Percentiles rank a stretch among this genome's conserved stretches.
Evolutionary conservation across 2,797 vertebrate genomes (phyloP).

Genomic region (Tokudaia muenninki): DNA sequence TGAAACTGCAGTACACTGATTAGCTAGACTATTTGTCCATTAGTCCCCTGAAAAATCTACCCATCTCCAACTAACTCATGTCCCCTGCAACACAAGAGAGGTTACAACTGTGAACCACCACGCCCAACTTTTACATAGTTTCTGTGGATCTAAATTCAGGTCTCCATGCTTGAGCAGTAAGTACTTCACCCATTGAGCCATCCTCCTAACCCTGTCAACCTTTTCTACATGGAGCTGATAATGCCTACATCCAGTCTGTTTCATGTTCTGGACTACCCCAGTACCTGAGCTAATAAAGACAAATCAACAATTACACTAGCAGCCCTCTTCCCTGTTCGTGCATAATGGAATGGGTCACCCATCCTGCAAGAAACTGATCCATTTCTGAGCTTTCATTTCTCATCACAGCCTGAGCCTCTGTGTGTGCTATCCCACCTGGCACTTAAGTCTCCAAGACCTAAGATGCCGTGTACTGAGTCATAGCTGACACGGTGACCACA

Average conservation of each 20-base stretch:
- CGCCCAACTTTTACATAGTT: background rate
- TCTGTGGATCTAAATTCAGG: background rate
- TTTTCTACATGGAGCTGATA: background rate
- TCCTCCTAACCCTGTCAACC: background rate
- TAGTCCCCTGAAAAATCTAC: background rate
- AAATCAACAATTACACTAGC: background rate
- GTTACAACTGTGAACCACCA: background rate
- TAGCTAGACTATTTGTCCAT: background rate
- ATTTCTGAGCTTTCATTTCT: background rate
- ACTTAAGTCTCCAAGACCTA: background rate
- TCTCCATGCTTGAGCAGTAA: too few relatives aligned
- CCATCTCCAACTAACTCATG: background rate
- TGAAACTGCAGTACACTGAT: background rate
- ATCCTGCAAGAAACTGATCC: background rate
- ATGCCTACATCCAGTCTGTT: background rate
- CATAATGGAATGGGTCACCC: too few relatives aligned
- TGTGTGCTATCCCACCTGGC: background rate
- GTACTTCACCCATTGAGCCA: too few relatives aligned
- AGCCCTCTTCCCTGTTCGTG: background rate
- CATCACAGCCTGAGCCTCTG: background rate
- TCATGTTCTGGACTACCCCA: background rate
- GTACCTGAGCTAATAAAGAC: background rate
- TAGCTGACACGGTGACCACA: background rate
- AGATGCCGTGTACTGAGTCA: background rate
- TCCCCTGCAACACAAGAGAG: background rate